Percentiles rank a stretch among this genome's conserved stretches.
Evolutionary conservation across 2,888 invertebrate species (phyloP).

Genomic region (Metalampra italica): DNA sequence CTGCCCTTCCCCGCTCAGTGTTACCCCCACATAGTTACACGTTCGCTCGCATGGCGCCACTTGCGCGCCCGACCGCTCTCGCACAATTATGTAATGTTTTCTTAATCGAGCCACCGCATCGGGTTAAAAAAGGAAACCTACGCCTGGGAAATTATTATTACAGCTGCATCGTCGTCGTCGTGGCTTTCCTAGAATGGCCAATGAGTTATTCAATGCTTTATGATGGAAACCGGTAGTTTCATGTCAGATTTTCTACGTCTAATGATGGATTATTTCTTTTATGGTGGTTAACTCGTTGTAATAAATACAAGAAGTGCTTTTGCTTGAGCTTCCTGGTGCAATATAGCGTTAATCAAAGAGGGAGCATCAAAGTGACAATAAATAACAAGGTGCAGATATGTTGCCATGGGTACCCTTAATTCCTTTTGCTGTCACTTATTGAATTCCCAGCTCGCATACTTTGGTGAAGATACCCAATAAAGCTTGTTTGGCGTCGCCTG

Average conservation of each 20-base stretch:
- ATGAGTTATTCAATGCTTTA: slow-evolving; percentile 28
- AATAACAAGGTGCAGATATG: slow-evolving; percentile 42
- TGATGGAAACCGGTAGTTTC: slow-evolving; percentile 19
- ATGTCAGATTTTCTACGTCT: slow-evolving; percentile 2
- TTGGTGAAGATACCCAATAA: slow-evolving; percentile 70
- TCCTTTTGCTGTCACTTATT: slow-evolving; percentile 68
- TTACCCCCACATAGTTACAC: slow-evolving; percentile 67
- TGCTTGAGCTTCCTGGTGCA: not conserved
- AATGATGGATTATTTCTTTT: slow-evolving; percentile 4
- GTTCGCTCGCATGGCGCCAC: slow-evolving; percentile 72
- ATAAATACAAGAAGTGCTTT: not conserved
- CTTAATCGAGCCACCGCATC: slow-evolving; percentile 63
- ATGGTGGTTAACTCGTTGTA: not conserved
- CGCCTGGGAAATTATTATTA: slow-evolving; percentile 39
- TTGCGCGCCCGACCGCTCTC: slow-evolving; percentile 63
- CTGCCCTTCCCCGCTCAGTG: slow-evolving; percentile 52
- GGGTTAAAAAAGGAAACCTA: slow-evolving; percentile 51
- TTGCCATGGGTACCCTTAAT: slow-evolving; percentile 53
- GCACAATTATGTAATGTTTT: slow-evolving; percentile 76
- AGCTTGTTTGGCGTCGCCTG: slow-evolving; percentile 62
- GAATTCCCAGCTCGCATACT: slow-evolving; percentile 67
- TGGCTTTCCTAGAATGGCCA: slow-evolving; percentile 24
- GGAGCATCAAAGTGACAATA: slow-evolving; percentile 11
- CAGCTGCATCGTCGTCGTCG: slow-evolving; percentile 25
- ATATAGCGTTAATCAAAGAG: not conserved